These are phyloP conservation scores for Ceratosolen fusciceps DNA, from an alignment of 1,140 invertebrate species.

Conservation along the genomic window DNA sequence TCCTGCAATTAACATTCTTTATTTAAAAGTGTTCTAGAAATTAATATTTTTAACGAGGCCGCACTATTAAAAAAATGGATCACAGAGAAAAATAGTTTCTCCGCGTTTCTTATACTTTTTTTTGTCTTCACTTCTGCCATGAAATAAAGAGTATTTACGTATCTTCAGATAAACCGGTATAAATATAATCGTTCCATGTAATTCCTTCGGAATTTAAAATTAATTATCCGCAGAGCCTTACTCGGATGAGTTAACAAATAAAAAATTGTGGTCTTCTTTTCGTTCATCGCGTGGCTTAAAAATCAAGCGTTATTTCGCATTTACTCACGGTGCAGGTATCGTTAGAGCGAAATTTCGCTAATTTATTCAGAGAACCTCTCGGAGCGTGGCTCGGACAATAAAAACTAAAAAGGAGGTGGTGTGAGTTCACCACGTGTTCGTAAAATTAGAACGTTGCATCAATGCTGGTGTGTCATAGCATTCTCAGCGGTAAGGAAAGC, in stretches of 20 bases:
- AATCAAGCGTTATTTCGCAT: background rate
- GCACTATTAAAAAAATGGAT: background rate
- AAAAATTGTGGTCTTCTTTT: background rate
- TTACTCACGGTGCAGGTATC: background rate
- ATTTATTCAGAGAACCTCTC: too few relatives aligned
- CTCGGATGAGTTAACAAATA: background rate
- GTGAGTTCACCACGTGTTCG: background rate
- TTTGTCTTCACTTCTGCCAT: background rate
- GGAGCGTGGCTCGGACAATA: too few relatives aligned
- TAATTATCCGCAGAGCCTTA: background rate
- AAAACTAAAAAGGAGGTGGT: too few relatives aligned
- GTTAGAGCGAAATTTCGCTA: background rate
- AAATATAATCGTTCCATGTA: background rate
- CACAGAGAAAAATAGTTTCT: background rate
- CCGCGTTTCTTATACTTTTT: background rate
- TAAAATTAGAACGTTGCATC: constrained; percentile 13
- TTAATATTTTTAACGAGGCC: background rate
- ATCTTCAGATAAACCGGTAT: background rate
- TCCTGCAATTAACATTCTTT: background rate
- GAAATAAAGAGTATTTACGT: background rate
- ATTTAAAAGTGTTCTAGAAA: background rate
- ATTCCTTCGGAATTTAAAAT: background rate
- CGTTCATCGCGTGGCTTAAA: background rate
- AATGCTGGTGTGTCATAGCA: background rate
- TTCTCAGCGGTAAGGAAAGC: background rate